Percentiles rank a stretch among this genome's conserved stretches.
These are phyloP conservation scores for Drosophila asahinai DNA, from an alignment of 1,140 invertebrate species.

Conservation along the genomic window DNA sequence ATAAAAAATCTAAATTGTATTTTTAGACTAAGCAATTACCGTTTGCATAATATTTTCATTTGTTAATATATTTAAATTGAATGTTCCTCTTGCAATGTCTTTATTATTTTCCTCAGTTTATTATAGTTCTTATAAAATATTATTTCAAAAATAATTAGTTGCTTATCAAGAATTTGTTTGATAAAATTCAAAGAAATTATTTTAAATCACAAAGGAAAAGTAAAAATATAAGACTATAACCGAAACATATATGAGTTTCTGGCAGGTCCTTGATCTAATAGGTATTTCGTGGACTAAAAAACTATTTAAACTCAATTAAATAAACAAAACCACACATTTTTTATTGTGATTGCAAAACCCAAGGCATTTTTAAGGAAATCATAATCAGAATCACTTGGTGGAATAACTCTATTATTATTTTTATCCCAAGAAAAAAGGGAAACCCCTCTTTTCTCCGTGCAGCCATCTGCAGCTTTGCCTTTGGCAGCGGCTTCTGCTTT, in stretches of 20 bases:
- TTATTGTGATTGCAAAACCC: no score
- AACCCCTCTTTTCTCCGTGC: not conserved
- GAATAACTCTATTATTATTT: not conserved
- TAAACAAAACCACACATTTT: no score
- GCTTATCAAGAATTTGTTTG: not conserved
- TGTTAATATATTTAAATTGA: no score
- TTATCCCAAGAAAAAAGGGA: not conserved
- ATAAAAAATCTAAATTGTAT: no score
- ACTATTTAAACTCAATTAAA: not conserved
- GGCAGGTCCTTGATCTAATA: no score
- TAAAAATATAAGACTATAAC: not conserved
- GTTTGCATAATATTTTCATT: no score
- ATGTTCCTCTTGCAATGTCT: no score
- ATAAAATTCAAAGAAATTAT: not conserved
- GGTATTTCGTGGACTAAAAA: not conserved
- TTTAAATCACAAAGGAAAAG: not conserved
- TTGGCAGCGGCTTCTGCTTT: slow-evolving; percentile 39
- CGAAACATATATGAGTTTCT: not conserved
- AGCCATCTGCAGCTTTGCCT: slow-evolving; percentile 16
- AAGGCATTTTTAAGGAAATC: no score
- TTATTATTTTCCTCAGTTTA: no score
- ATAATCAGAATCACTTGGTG: no score
- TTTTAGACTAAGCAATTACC: no score
- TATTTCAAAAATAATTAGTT: not conserved
- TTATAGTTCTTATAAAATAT: not conserved